Evolutionary conservation across 2,888 invertebrate genomes (phyloP).

Genomic region (Horisme vitalbata): DNA sequence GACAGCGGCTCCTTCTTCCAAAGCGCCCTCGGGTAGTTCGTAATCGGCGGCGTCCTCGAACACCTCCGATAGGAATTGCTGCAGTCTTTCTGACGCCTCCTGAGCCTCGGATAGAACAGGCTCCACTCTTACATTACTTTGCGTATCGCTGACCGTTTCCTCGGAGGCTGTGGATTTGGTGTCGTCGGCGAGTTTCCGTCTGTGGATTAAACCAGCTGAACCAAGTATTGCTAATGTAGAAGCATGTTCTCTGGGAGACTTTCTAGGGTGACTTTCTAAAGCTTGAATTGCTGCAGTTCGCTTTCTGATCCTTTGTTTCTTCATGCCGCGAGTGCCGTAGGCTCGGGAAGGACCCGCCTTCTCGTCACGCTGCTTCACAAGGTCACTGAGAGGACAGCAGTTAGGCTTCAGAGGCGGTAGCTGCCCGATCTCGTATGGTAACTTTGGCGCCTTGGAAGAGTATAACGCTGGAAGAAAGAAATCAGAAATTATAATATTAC

Average conservation of each 20-base stretch:
- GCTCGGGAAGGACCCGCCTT: conserved; percentile 66
- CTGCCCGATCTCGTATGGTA: conserved; percentile 90
- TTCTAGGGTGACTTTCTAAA: conserved; percentile 85
- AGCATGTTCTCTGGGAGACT: conserved; percentile 94
- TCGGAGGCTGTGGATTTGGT: conserved; percentile 74
- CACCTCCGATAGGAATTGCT: conserved; percentile 71
- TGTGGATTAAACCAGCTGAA: conserved; percentile 81
- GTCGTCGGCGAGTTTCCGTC: conserved; percentile 72
- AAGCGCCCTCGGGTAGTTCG: conserved; percentile 73
- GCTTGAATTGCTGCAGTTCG: conserved; percentile 59
- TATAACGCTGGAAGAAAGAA: conserved; percentile 73
- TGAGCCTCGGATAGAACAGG: conserved; percentile 57
- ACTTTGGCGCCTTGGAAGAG: conserved; percentile 84
- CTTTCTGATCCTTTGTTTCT: conserved; percentile 61
- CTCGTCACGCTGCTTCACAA: conserved; percentile 67
- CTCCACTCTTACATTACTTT: conserved; percentile 57
- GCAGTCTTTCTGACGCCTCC: conserved; percentile 66
- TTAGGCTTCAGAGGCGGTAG: conserved; percentile 84
- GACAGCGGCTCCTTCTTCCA: conserved; percentile 61
- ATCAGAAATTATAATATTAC: neutral
- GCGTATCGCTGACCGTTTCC: conserved; percentile 66
- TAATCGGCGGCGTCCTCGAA: conserved; percentile 72
- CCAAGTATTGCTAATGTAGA: conserved; percentile 93
- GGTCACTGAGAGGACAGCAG: conserved; percentile 76
- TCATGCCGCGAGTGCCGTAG: conserved; percentile 72